Conservation (phyloP, 2,888 invertebrate species). For the Leptinotarsa haldemani region DNA sequence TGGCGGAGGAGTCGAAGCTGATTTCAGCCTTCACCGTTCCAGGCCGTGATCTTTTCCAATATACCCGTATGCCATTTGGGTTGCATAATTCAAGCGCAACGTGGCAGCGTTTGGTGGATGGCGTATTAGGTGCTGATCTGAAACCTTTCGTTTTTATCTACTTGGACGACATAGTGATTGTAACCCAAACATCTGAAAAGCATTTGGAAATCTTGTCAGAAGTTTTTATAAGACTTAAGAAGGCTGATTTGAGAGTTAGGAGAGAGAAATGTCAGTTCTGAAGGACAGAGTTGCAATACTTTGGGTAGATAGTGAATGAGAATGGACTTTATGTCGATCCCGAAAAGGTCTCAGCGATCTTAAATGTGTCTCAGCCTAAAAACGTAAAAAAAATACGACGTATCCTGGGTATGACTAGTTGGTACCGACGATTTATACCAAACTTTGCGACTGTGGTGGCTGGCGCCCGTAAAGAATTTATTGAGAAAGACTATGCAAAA, state of each 20-base stretch:
- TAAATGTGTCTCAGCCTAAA: conserved; percentile 18
- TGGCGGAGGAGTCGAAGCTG: background rate
- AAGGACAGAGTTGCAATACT: conserved; percentile 40
- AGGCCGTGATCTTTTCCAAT: conserved; percentile 28
- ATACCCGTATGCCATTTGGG: conserved; percentile 48
- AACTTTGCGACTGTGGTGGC: conserved; percentile 16
- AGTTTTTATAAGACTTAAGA: conserved; percentile 45
- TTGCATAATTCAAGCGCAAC: conserved; percentile 42
- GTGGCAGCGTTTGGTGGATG: conserved; percentile 37
- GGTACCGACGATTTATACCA: conserved; percentile 26
- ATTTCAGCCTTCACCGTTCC: conserved; percentile 16
- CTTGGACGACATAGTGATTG: conserved; percentile 33
- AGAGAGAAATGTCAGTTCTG: too few species aligned
- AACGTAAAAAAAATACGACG: conserved; percentile 18
- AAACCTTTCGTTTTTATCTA: conserved; percentile 8
- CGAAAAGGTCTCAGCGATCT: conserved; percentile 40
- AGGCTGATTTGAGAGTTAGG: conserved; percentile 47
- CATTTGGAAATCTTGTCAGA: conserved; percentile 45
- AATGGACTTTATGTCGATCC: conserved; percentile 41
- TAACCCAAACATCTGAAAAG: conserved; percentile 40
- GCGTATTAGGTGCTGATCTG: conserved; percentile 2
- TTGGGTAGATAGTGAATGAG: conserved; percentile 43
- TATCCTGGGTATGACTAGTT: conserved; percentile 8
- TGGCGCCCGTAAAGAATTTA: conserved; percentile 6
- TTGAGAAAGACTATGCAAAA: background rate